Conservation (phyloP, 2,113 vertebrate species). For the Mus musculus region GRCm39 chr7:67925001-67925500, state of each 20-base stretch:
- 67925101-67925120: background rate
- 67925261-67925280: too few species aligned
- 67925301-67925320: too few species aligned
- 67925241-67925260: too few species aligned
- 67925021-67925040: background rate
- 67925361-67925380: background rate
- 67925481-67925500: background rate
- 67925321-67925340: background rate
- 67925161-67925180: too few species aligned
- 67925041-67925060: background rate
- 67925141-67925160: too few species aligned
- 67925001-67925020: background rate
- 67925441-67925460: background rate
- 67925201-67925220: too few species aligned
- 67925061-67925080: background rate
- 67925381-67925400: background rate
- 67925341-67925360: background rate
- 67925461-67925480: background rate
- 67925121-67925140: background rate
- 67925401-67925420: too few species aligned
- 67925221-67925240: too few species aligned
- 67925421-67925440: accelerated
- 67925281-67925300: too few species aligned
- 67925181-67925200: too few species aligned
- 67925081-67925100: background rate